Conservation (phyloP, 2,888 invertebrate genomes). For the Asteroscopus sphinx region DNA sequence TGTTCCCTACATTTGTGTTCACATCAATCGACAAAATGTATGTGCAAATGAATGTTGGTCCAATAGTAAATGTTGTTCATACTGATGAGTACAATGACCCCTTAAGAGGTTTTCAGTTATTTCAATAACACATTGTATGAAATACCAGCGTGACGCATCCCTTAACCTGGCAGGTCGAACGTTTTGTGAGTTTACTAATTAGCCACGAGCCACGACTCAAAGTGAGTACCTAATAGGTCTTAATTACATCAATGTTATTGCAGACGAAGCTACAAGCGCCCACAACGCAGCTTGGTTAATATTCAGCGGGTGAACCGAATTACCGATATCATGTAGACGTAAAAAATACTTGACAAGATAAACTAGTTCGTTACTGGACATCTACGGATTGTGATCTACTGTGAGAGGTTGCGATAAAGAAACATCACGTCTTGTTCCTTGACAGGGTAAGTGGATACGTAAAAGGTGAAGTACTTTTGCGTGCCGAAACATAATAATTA, state of each 20-base stretch:
- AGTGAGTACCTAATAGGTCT: slow-evolving; percentile 35
- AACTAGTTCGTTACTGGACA: slow-evolving; percentile 28
- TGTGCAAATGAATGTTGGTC: no score
- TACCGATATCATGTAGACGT: slow-evolving; percentile 37
- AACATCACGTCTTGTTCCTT: not conserved
- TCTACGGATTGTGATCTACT: slow-evolving; percentile 39
- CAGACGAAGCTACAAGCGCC: slow-evolving; percentile 6
- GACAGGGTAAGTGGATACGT: not conserved
- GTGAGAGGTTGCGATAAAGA: not conserved
- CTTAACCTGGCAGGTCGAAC: slow-evolving; percentile 3
- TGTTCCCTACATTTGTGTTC: no score
- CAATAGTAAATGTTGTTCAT: no score
- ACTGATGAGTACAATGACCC: no score
- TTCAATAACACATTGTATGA: no score
- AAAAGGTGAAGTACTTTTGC: not conserved
- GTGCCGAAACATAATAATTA: no score
- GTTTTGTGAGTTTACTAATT: slow-evolving; percentile 12
- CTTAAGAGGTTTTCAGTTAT: no score
- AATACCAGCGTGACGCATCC: no score
- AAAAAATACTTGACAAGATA: slow-evolving; percentile 35
- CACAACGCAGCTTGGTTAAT: slow-evolving; percentile 25
- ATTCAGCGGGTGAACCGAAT: slow-evolving; percentile 37
- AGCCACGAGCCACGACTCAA: slow-evolving; percentile 12
- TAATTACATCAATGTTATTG: slow-evolving; percentile 36
- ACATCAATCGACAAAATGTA: no score